Conservation (phyloP, 2,113 vertebrate species). For the Hemichromis elongatus region DNA sequence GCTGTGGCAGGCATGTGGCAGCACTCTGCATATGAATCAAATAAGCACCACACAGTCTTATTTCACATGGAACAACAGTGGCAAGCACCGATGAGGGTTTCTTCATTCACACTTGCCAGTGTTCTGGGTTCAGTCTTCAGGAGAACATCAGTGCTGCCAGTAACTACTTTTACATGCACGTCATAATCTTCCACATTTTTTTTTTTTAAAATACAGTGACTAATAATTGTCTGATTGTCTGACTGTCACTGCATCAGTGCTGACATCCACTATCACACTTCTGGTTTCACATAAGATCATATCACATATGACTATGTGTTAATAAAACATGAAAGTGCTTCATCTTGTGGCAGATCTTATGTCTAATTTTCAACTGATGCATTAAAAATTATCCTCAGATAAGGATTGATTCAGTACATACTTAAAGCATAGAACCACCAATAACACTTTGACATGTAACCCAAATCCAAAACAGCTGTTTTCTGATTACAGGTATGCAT, state of each 20-base stretch:
- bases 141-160: constrained; percentile 40
- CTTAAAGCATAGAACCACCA: not conserved
- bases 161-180: constrained; percentile 53
- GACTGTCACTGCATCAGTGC: not conserved
- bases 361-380: not conserved
- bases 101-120: constrained; percentile 54
- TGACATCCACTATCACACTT: not conserved
- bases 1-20: constrained; percentile 36
- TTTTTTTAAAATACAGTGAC: not conserved
- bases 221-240: not conserved
- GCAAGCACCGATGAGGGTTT: constrained; percentile 45
- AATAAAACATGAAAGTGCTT: not conserved
- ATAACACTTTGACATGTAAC: not conserved
- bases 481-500: constrained; percentile 37
- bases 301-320: not conserved
- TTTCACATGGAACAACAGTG: constrained; percentile 45
- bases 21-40: constrained; percentile 47
- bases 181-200: not conserved
- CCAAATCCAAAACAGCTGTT: not conserved
- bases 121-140: constrained; percentile 45
- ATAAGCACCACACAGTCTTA: constrained; percentile 42
- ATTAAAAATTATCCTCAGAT: not conserved
- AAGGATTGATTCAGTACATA: not conserved
- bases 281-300: not conserved
- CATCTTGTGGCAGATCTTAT: not conserved